These are phyloP conservation scores for Sylvicola cinctus DNA, from an alignment of 2,888 invertebrate genomes.

Conservation along the genomic window DNA sequence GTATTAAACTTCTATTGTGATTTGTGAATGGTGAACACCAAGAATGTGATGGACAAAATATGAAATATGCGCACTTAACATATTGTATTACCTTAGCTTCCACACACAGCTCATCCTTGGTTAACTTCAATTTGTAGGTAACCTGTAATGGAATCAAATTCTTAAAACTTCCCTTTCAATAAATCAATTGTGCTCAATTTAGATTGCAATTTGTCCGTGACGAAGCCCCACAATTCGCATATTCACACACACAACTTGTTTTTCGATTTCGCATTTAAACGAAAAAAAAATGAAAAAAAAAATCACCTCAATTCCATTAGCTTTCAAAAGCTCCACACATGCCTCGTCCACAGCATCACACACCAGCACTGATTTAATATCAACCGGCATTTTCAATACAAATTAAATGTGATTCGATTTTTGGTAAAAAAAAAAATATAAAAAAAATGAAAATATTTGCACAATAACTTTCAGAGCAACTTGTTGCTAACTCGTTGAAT, in stretches of 20 bases:
- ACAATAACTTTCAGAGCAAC: too few relatives aligned
- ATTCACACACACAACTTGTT: neutral
- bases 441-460: too few relatives aligned
- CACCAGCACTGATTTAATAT: constrained; percentile 64
- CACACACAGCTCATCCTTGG: constrained; percentile 55
- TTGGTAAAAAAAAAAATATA: too few relatives aligned
- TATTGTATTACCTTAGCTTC: constrained; percentile 65
- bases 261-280: neutral
- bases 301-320: constrained; percentile 55
- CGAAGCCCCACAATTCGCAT: neutral
- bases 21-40: too few relatives aligned
- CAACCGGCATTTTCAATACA: constrained; percentile 29
- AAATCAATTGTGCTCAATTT: neutral
- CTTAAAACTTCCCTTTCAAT: neutral
- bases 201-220: neutral
- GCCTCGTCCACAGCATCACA: constrained; percentile 81
- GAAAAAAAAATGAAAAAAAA: neutral
- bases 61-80: too few relatives aligned
- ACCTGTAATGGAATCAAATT: too few relatives aligned
- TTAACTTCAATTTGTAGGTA: constrained; percentile 51
- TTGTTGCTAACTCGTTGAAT: too few relatives aligned
- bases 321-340: constrained; percentile 60
- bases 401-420: too few relatives aligned
- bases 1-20: too few relatives aligned
- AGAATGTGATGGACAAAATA: too few relatives aligned